phyloP scores from a whole-genome alignment of 2,888 invertebrate species.

The Ectemnius cavifrons region DNA sequence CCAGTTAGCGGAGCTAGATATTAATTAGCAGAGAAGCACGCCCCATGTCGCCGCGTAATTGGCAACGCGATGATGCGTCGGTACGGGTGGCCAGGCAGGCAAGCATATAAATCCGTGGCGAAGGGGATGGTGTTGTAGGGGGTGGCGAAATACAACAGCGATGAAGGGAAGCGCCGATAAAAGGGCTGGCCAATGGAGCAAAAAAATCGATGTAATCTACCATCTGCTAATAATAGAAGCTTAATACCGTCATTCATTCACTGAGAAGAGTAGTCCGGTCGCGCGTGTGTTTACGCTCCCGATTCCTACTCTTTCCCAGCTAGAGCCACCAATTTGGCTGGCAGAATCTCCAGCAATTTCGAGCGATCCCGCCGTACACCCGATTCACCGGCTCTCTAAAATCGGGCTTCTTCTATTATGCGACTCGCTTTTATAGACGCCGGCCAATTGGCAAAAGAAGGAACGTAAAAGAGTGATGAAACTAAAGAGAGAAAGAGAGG shows the following conservation, averaged over 20 bases:
- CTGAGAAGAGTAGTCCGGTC: conserved; percentile 35
- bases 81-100: conserved; percentile 61
- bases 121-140: conserved; percentile 51
- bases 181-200: conserved; percentile 38
- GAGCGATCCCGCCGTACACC: not conserved
- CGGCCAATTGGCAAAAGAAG: not conserved
- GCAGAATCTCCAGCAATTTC: conserved; percentile 26
- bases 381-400: conserved; percentile 8
- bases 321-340: not conserved
- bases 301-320: conserved; percentile 8
- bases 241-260: conserved; percentile 70
- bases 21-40: conserved; percentile 73
- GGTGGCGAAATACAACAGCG: conserved; percentile 43
- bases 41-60: conserved; percentile 71
- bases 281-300: conserved; percentile 42
- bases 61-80: conserved; percentile 72
- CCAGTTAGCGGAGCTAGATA: conserved; percentile 63
- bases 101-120: conserved; percentile 62
- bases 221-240: conserved; percentile 76
- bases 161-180: conserved; percentile 44
- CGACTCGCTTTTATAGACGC: not conserved
- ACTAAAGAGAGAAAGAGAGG: too few species aligned
- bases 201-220: conserved; percentile 75
- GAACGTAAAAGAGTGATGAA: too few species aligned
- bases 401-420: conserved; percentile 17